phyloP scores from a whole-genome alignment of 2,888 invertebrate species.

The Epistrophe eligans region DNA sequence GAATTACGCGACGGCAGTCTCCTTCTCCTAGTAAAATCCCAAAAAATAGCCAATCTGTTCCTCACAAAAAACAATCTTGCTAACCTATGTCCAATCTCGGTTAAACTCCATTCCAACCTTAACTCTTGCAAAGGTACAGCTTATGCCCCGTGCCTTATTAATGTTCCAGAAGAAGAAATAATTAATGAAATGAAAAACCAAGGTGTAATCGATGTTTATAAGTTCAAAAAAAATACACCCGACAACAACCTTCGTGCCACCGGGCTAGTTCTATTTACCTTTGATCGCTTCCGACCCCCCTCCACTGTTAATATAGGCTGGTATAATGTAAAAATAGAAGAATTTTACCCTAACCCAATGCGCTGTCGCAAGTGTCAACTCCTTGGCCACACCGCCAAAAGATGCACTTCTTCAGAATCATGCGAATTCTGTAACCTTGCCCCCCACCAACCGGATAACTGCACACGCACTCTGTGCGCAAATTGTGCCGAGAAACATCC shows the following conservation, averaged over 20 bases:
- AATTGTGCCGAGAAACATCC: conserved; percentile 15
- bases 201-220: conserved; percentile 39
- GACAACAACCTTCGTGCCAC: conserved; percentile 5
- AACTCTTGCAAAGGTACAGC: conserved; percentile 4
- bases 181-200: conserved; percentile 38
- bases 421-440: neutral
- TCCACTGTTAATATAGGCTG: conserved; percentile 24
- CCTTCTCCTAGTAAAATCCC: no score
- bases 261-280: conserved; percentile 26
- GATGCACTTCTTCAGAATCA: conserved; percentile 1
- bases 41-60: no score
- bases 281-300: conserved; percentile 42
- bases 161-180: conserved; percentile 34
- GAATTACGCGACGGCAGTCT: no score
- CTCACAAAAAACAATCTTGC: neutral
- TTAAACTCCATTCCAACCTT: conserved; percentile 5
- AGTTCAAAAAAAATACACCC: conserved; percentile 25
- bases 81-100: conserved; percentile 4
- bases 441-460: conserved; percentile 17
- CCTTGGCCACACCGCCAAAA: conserved; percentile 24
- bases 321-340: conserved; percentile 25
- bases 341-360: conserved; percentile 37
- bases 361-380: conserved; percentile 34
- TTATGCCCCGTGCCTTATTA: conserved; percentile 38
- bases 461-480: conserved; percentile 23